Conservation (phyloP, 2,888 invertebrate genomes). For the Netelia melanura region DNA sequence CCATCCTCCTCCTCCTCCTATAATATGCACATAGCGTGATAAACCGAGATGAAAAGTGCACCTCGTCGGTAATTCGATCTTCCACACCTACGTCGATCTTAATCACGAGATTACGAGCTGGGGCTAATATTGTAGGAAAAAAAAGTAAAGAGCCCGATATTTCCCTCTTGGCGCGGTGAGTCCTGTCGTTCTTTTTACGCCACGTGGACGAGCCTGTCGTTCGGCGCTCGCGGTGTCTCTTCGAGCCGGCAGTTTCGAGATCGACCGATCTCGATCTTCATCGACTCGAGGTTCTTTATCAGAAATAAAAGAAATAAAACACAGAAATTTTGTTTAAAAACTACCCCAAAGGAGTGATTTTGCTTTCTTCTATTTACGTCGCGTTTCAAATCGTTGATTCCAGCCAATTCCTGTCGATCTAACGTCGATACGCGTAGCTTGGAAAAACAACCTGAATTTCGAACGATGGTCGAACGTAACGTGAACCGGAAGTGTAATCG, state of each 20-base stretch:
- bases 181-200: conserved; percentile 4
- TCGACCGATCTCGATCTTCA: conserved; percentile 55
- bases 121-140: conserved; percentile 73
- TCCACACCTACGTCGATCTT: conserved; percentile 77
- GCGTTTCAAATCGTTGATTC: too few relatives aligned
- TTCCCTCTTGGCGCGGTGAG: conserved; percentile 1
- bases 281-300: conserved; percentile 61
- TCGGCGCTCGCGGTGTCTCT: conserved; percentile 23
- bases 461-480: too few relatives aligned
- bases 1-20: neutral
- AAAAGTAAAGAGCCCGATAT: conserved; percentile 35
- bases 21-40: neutral
- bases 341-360: too few relatives aligned
- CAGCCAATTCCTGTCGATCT: too few relatives aligned
- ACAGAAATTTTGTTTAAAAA: too few relatives aligned
- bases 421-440: too few relatives aligned
- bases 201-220: conserved; percentile 1
- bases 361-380: too few relatives aligned
- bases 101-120: conserved; percentile 77
- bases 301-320: too few relatives aligned
- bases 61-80: conserved; percentile 77
- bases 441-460: too few relatives aligned
- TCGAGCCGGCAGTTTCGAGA: conserved; percentile 43
- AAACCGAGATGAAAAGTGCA: conserved; percentile 40
- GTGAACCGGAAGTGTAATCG: too few relatives aligned